Conservation (phyloP, 2,888 invertebrate species). For the Zelleria hepariella region DNA sequence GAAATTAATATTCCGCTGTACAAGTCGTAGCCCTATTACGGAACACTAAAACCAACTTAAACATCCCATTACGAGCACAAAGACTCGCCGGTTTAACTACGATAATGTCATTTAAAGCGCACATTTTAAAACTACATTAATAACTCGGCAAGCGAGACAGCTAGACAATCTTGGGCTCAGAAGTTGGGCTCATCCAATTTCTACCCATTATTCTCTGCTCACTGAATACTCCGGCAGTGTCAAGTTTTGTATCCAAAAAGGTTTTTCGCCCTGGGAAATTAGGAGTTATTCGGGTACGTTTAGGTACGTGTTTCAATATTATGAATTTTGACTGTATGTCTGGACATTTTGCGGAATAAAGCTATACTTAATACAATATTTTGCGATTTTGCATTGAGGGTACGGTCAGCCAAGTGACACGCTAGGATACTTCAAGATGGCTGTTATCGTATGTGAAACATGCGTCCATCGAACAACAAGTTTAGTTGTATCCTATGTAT, state of each 20-base stretch:
- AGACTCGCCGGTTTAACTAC: slow-evolving; percentile 39
- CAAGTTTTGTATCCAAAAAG: not conserved
- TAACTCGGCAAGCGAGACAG: slow-evolving; percentile 40
- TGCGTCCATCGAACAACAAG: too few relatives aligned
- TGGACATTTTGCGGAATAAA: too few relatives aligned
- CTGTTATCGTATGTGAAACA: too few relatives aligned
- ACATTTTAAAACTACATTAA: slow-evolving; percentile 66
- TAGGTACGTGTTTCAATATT: too few relatives aligned
- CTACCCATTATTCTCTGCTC: slow-evolving; percentile 14
- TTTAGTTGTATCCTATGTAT: too few relatives aligned
- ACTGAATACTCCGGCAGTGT: not conserved
- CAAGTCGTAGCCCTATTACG: not conserved
- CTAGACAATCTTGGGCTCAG: slow-evolving; percentile 39
- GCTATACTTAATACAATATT: too few relatives aligned
- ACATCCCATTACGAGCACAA: slow-evolving; percentile 1
- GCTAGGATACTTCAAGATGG: too few relatives aligned
- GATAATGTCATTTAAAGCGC: slow-evolving; percentile 54
- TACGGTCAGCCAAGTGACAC: too few relatives aligned
- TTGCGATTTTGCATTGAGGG: too few relatives aligned
- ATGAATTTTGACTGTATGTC: too few relatives aligned
- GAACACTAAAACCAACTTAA: not conserved
- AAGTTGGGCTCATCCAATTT: slow-evolving; percentile 26
- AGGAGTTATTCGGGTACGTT: too few relatives aligned
- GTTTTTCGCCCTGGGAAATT: slow-evolving; percentile 18
- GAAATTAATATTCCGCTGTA: not conserved